Evolutionary conservation across 2,113 vertebrate genomes (phyloP).

Genomic region (Scopus umbretta): DNA sequence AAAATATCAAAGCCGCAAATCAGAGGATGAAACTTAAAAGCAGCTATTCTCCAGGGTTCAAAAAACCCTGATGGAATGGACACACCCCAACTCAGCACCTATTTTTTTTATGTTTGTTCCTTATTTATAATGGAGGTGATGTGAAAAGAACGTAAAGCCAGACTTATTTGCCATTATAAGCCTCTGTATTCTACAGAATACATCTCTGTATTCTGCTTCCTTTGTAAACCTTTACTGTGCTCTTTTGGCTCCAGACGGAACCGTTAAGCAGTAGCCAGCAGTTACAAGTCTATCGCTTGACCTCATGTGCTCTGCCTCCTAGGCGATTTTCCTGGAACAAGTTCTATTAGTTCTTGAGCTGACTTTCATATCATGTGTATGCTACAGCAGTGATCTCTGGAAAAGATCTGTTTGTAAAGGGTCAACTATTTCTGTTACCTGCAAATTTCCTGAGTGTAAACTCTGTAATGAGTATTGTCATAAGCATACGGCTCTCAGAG

Average conservation of each 20-base stretch:
- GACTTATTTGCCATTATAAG: rapidly evolving
- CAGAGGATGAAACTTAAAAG: not conserved
- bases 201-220: rapidly evolving
- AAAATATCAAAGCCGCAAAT: not conserved
- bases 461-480: rapidly evolving
- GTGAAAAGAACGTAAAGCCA: rapidly evolving
- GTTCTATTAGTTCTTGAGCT: no score
- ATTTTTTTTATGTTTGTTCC: not conserved
- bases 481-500: not conserved
- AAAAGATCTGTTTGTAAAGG: not conserved
- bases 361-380: rapidly evolving
- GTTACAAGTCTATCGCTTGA: not conserved
- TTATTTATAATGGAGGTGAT: not conserved
- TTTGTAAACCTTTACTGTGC: not conserved
- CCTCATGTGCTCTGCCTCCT: not conserved
- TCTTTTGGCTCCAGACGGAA: not conserved
- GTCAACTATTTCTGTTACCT: not conserved
- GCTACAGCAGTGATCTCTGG: not conserved
- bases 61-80: not conserved
- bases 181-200: no score
- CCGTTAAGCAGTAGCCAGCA: not conserved
- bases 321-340: rapidly evolving
- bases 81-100: not conserved
- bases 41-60: not conserved
- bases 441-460: not conserved